Conservation (phyloP, 1,140 invertebrate genomes). For the Drosophila paulistorum region DNA sequence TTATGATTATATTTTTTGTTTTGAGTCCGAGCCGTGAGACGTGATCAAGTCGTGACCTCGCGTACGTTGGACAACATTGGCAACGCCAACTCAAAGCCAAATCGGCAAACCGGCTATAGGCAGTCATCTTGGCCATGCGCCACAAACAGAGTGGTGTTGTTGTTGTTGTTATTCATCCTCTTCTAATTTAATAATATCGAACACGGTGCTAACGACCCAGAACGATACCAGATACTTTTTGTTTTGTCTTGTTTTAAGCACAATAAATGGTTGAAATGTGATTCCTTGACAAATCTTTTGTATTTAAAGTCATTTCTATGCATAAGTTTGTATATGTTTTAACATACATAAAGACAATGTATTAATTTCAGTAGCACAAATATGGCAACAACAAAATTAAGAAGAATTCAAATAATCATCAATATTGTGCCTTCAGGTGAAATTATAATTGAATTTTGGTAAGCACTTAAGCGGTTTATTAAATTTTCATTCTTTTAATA, state of each 20-base stretch:
- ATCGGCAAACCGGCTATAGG: slow-evolving; percentile 50
- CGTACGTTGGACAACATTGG: slow-evolving; percentile 3
- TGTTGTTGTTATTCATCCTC: slow-evolving; percentile 32
- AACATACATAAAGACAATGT: neutral
- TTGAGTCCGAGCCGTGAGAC: slow-evolving; percentile 33
- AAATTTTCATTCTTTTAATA: neutral
- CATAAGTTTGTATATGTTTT: slow-evolving; percentile 10
- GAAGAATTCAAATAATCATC: neutral
- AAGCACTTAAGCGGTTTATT: slow-evolving; percentile 4
- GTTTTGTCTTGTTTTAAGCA: slow-evolving; percentile 24
- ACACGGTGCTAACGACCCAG: slow-evolving; percentile 49
- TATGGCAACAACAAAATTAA: slow-evolving; percentile 10
- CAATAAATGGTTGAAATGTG: slow-evolving; percentile 1
- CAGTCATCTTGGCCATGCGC: slow-evolving; percentile 60
- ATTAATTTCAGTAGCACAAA: slow-evolving; percentile 18
- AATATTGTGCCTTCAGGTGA: neutral
- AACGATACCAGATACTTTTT: slow-evolving; percentile 48
- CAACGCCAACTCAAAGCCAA: slow-evolving; percentile 20
- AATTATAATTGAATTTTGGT: slow-evolving; percentile 15
- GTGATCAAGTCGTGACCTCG: slow-evolving; percentile 57
- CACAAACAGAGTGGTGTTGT: slow-evolving; percentile 35
- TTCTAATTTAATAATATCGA: slow-evolving; percentile 66
- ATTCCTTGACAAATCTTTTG: slow-evolving; percentile 35
- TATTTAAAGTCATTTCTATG: neutral
- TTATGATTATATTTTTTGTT: slow-evolving; percentile 55